These are phyloP conservation scores for Ochotona princeps DNA, from an alignment of 2,113 vertebrate genomes.

Conservation along the genomic window DNA sequence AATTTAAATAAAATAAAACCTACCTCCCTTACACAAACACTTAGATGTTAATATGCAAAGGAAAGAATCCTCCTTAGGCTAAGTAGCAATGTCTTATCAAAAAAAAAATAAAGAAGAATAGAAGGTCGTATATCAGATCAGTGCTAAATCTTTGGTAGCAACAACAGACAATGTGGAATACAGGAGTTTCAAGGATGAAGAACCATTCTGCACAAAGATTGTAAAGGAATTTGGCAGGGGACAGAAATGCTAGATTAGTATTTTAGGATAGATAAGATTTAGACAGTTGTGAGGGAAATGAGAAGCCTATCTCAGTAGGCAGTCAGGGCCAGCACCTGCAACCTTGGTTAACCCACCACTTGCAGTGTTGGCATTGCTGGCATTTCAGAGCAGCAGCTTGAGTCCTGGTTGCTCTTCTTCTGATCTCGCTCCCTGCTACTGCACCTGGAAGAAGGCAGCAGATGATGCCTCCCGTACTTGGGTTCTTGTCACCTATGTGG, in stretches of 20 bases:
- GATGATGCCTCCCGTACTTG: too few species aligned
- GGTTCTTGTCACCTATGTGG: too few species aligned
- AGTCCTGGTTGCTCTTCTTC: too few species aligned
- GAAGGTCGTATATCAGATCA: neutral
- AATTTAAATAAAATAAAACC: constrained; percentile 56
- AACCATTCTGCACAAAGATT: neutral
- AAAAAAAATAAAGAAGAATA: constrained; percentile 46
- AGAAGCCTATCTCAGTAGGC: neutral
- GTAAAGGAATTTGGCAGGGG: constrained; percentile 14
- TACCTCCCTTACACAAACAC: constrained; percentile 8
- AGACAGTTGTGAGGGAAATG: neutral
- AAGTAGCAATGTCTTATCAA: constrained; percentile 18
- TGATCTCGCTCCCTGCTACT: too few species aligned
- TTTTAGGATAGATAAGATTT: neutral
- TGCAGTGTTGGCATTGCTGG: too few species aligned
- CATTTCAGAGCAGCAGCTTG: too few species aligned
- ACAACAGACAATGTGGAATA: neutral
- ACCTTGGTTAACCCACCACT: too few species aligned
- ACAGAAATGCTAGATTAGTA: neutral
- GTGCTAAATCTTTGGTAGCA: constrained; percentile 1
- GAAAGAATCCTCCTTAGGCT: constrained; percentile 22
- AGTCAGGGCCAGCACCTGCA: neutral
- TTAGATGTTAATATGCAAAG: constrained; percentile 53
- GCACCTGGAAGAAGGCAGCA: too few species aligned
- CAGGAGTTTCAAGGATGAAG: neutral